Conservation (phyloP, 2,113 vertebrate genomes). For the Ctenodactylus gundi region DNA sequence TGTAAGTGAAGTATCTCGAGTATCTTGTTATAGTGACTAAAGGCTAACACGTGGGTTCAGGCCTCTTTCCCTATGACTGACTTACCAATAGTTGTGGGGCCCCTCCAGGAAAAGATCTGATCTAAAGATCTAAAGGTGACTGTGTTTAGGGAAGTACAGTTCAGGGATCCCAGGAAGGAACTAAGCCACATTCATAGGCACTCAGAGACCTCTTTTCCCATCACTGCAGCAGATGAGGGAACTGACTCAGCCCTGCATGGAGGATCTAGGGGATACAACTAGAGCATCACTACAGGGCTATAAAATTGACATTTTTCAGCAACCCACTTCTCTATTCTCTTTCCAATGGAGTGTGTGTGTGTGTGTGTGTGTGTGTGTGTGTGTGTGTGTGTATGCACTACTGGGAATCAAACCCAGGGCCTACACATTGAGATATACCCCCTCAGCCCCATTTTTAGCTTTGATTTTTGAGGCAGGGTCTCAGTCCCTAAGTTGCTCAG, state of each 20-base stretch:
- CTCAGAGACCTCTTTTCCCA: background rate
- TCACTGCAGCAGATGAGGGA: background rate
- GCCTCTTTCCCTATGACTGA: too few relatives aligned
- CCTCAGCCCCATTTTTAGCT: too few relatives aligned
- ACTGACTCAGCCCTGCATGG: conserved; percentile 17
- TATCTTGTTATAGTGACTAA: background rate
- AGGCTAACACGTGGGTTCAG: background rate
- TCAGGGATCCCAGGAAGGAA: background rate
- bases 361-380: too few relatives aligned
- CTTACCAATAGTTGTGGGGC: background rate
- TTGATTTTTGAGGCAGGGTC: too few relatives aligned
- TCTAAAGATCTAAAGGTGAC: background rate
- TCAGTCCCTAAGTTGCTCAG: too few relatives aligned
- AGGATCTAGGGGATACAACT: background rate
- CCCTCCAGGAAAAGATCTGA: background rate
- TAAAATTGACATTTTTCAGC: background rate
- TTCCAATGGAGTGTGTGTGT: too few relatives aligned
- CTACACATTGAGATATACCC: too few relatives aligned
- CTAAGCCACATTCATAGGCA: background rate
- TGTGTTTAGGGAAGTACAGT: background rate
- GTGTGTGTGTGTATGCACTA: too few relatives aligned
- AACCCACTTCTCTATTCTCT: background rate
- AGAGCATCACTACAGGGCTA: background rate
- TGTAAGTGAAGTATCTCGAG: background rate
- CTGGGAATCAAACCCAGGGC: too few relatives aligned